Evolutionary conservation across 2,888 invertebrate genomes (phyloP).

Genomic region (Formica aserva): DNA sequence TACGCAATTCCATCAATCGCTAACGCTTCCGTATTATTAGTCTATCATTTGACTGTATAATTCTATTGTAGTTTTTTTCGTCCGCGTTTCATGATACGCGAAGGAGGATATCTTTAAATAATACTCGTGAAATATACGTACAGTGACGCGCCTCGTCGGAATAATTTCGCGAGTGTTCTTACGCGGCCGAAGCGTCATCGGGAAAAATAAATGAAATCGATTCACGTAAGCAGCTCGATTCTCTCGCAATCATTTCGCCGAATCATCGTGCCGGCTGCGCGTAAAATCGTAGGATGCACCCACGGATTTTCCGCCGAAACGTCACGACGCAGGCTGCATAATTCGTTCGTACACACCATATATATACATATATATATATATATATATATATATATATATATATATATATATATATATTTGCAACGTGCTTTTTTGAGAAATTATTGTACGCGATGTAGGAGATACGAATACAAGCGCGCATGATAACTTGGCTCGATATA

Average conservation of each 20-base stretch:
- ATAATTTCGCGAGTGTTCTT: neutral
- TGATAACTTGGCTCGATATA: constrained; percentile 30
- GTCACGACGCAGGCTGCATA: neutral
- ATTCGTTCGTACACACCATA: neutral
- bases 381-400: too few relatives aligned
- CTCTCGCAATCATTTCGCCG: neutral
- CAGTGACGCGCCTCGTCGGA: neutral
- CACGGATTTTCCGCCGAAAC: constrained; percentile 30
- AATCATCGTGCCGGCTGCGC: constrained; percentile 8
- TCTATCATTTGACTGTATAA: constrained; percentile 3
- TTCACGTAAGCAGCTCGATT: constrained; percentile 16
- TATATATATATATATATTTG: neutral
- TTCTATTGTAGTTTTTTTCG: constrained; percentile 1
- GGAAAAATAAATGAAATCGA: constrained; percentile 8
- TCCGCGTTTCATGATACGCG: neutral
- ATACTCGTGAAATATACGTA: neutral
- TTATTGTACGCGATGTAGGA: neutral
- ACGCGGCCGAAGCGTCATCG: neutral
- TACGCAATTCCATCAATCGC: constrained; percentile 59
- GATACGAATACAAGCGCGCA: neutral
- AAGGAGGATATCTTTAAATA: neutral
- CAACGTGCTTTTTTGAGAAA: neutral
- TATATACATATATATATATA: neutral
- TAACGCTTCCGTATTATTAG: neutral
- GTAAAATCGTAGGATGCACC: constrained; percentile 9